Evolutionary conservation across 2,888 invertebrate genomes (phyloP).

Genomic region (Trisateles emortualis): DNA sequence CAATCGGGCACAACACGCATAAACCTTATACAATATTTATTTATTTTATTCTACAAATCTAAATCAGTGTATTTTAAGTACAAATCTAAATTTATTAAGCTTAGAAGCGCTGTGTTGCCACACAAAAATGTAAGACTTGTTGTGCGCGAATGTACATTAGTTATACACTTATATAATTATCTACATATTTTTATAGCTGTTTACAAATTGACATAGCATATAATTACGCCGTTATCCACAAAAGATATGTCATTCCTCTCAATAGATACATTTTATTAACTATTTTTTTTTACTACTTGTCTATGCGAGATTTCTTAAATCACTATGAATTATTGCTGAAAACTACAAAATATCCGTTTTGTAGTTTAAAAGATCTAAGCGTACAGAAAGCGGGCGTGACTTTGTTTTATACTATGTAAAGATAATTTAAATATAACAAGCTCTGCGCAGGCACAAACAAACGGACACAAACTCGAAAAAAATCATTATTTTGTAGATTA

Average conservation of each 20-base stretch:
- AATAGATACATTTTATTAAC: constrained; percentile 46
- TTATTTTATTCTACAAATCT: constrained; percentile 47
- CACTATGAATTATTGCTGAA: no score
- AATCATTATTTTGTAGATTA: no score
- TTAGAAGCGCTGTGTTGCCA: constrained; percentile 66
- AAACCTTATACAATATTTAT: constrained; percentile 44
- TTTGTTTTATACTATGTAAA: no score
- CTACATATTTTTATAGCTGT: constrained; percentile 44
- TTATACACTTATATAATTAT: constrained; percentile 39
- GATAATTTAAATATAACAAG: no score
- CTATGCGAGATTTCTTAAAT: constrained; percentile 40
- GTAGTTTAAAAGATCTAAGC: no score
- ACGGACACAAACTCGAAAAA: no score
- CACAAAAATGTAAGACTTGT: constrained; percentile 65
- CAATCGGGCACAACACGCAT: constrained; percentile 65
- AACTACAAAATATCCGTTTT: no score
- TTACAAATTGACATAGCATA: constrained; percentile 50
- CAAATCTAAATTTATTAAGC: constrained; percentile 66
- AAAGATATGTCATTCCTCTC: constrained; percentile 71
- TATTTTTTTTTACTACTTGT: constrained; percentile 39
- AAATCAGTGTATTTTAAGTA: constrained; percentile 61
- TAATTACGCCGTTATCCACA: constrained; percentile 40
- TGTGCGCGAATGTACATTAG: constrained; percentile 71
- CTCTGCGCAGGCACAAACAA: no score
- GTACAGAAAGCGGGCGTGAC: no score